Evolutionary conservation across 2,888 invertebrate species (phyloP), one percentile per base, ranked within the genome.

Genomic region (Lasius platythorax): DNA sequence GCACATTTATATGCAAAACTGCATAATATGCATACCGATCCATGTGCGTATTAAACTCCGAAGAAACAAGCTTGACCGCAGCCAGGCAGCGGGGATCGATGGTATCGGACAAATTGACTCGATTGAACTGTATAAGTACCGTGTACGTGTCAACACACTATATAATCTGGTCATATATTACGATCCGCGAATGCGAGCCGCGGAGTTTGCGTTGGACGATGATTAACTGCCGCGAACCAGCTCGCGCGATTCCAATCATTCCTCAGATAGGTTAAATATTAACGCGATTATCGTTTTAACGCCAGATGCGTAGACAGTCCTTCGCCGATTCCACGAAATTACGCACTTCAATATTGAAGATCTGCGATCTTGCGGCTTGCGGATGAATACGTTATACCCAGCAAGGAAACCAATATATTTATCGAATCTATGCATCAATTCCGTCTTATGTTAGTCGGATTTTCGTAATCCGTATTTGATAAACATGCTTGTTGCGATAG

Each of bases 71-170:
- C 30, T 75, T 9, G 43, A 43, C 46, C 5, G 3, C 37, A 37
- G 33, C 18, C 37, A 64, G 37, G 37, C 23, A 33, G n/a, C 43
- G 40, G 43, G 70, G 74, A 88, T 90, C 85, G 89, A 89, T 86
- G 75, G 81, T 89, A 90, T 83, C 85, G 74, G 61, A 68, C 78
- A 70, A 64, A 85, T 67, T 78, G 83, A 85, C 86, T 90, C 85
- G 89, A 89, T 89, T 86, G 87, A 89, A 87, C 89, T 83, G 82
- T 87, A 87, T 90, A 89, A 90, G 82, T 84, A 70, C 64, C 78
- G 81, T 66, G 75, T 53, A 50, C 37, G 53, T 85, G 89, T 90
- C 90, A 85, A 90, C 87, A 87, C 66, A 68, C 53, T 84, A 79
- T 84, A 84, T 85, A 87, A 82, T 73, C 76, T 82, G 82, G 67